Evolutionary conservation across 2,797 vertebrate genomes (phyloP).

Genomic region (Intellagama lesueurii): DNA sequence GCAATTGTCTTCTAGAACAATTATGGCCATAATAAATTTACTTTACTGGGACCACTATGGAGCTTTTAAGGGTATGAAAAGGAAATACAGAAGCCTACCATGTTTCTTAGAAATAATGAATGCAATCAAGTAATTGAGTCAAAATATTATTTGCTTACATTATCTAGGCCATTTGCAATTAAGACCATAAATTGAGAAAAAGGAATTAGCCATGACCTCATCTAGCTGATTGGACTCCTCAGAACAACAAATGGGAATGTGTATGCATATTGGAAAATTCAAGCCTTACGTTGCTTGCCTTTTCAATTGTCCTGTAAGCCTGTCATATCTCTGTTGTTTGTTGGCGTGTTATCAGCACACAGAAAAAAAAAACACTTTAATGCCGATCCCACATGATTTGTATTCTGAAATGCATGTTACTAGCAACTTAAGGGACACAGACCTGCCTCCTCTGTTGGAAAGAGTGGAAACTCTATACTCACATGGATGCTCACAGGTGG

Average conservation of each 20-base stretch:
- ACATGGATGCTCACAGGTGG: not conserved
- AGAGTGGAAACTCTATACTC: not conserved
- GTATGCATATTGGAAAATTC: not conserved
- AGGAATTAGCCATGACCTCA: not conserved
- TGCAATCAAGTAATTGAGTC: not conserved
- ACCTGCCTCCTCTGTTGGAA: not conserved
- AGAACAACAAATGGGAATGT: not conserved
- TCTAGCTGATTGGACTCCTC: not conserved
- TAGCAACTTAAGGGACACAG: not conserved
- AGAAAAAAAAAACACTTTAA: not conserved
- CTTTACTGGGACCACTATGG: not conserved
- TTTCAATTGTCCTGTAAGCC: not conserved
- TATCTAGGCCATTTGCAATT: not conserved
- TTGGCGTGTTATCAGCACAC: not conserved
- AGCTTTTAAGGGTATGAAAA: constrained; percentile 44
- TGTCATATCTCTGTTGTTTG: not conserved
- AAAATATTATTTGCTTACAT: constrained; percentile 31
- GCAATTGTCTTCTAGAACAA: constrained; percentile 50
- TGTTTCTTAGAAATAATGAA: not conserved
- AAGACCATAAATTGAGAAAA: constrained; percentile 8
- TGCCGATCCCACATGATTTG: not conserved
- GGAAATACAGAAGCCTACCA: not conserved
- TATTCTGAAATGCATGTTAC: not conserved
- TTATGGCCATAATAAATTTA: constrained; percentile 11
- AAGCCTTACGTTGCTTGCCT: not conserved